Base-by-base conservation (phyloP, 2,888 invertebrate genomes). In the Lamellibrachia satsuma region DNA sequence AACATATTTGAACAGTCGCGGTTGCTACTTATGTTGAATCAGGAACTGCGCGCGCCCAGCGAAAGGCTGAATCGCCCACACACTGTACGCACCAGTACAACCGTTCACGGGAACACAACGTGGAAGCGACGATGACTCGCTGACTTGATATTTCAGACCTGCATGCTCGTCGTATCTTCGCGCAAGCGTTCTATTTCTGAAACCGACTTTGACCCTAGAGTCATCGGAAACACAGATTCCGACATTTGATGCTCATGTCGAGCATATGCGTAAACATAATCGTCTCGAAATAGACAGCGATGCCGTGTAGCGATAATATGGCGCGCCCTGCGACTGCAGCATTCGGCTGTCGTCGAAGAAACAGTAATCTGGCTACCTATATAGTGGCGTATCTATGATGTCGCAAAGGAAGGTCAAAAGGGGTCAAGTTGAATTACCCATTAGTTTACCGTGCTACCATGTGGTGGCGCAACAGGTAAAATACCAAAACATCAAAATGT, bases 141-240 rank as follows among this genome's bases (percentile, higher is more conserved):
- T 15, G 15, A 75, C 75, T 11, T 75, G n/a, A 22, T 75, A 75
- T 75, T 75, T 75, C 22, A 15, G 75, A 11, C 22, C 75, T n/a
- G 75, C 75, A 75, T 15, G n/a, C 75, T 15, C 15, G 75, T 75
- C n/a, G 75, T 75, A 75, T 75, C 75, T 75, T 75, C 75, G 75
- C 75, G 22, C 75, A 75, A 75, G 22, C 75, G 22, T 11, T 75
- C 22, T 75, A 75, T 75, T 75, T 75, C 22, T n/a, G 75, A 75
- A 75, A 75, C 75, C n/a, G 75, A 75, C 22, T 75, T 75, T 75
- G 75, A 75, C n/a, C 75, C 75, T 75, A 75, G 75, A 75, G n/a
- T 75, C 75, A 75, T 75, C 75, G 75, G 75, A 75, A 75, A 75
- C 75, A 4, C 75, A 75, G 11, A 75, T 75, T 75, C 75, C 75